Conservation (phyloP, 1,140 invertebrate genomes). For the Odontomachus brunneus region DNA sequence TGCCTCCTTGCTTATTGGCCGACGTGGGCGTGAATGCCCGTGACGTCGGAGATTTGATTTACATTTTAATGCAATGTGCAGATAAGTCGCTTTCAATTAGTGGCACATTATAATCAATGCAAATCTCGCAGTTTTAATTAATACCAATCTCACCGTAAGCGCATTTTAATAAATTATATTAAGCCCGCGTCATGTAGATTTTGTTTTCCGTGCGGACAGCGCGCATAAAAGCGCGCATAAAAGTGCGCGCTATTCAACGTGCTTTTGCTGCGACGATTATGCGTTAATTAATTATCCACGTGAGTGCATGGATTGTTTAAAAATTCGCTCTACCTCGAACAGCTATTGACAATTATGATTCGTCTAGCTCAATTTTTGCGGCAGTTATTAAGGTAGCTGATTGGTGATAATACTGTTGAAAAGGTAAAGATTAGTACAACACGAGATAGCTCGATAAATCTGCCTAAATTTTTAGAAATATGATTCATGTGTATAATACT, state of each 20-base stretch:
- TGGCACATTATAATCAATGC: constrained; percentile 73
- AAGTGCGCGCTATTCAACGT: neutral
- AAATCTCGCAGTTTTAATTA: constrained; percentile 77
- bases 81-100: constrained; percentile 78
- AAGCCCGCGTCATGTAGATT: constrained; percentile 34
- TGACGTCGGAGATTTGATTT: constrained; percentile 70
- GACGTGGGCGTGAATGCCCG: constrained; percentile 25
- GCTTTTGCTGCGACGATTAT: neutral
- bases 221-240: neutral
- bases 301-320: too few species aligned
- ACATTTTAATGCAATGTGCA: constrained; percentile 75
- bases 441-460: too few species aligned
- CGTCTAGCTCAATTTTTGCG: too few species aligned
- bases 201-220: constrained; percentile 32
- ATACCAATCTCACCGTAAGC: constrained; percentile 66
- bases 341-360: too few species aligned
- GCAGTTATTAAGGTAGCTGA: too few species aligned
- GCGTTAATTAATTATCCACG: neutral
- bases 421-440: too few species aligned
- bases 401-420: too few species aligned
- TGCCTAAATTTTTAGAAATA: too few species aligned
- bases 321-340: too few species aligned
- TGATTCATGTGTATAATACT: too few species aligned
- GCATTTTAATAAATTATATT: constrained; percentile 76
- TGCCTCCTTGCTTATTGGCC: constrained; percentile 34